These are phyloP conservation scores for Amblyjoppa fuscipennis DNA, from an alignment of 2,888 invertebrate genomes.

Conservation along the genomic window DNA sequence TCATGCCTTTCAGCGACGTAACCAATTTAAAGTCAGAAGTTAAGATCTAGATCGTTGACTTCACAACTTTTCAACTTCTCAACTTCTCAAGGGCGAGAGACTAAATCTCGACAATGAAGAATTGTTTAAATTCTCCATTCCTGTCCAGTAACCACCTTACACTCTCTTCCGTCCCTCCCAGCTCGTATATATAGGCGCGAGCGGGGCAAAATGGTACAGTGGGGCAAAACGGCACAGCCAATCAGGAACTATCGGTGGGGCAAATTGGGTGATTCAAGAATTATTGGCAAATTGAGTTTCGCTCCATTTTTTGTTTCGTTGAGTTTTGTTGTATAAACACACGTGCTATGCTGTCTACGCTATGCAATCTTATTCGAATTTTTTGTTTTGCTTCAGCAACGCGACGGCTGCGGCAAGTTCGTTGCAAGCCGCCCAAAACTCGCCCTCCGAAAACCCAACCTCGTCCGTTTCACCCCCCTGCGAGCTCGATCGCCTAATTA, in stretches of 20 bases:
- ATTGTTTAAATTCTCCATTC: constrained; percentile 19
- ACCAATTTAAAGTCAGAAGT: constrained; percentile 19
- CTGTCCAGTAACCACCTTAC: neutral
- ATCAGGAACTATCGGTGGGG: no score
- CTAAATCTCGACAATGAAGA: neutral
- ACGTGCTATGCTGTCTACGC: constrained; percentile 25
- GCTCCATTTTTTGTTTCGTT: no score
- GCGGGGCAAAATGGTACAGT: no score
- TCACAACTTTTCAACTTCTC: no score
- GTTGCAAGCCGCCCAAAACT: neutral
- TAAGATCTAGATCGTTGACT: constrained; percentile 17
- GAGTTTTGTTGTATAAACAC: no score
- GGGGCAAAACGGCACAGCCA: no score
- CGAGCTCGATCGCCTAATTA: constrained; percentile 49
- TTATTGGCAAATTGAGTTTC: no score
- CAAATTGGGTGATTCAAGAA: no score
- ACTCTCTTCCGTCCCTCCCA: neutral
- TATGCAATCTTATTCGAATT: constrained; percentile 43
- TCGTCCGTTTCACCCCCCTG: neutral
- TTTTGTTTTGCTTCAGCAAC: constrained; percentile 45
- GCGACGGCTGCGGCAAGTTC: constrained; percentile 50
- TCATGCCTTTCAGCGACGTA: neutral
- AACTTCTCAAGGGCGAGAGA: no score
- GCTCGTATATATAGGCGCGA: neutral
- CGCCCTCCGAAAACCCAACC: constrained; percentile 3